Base-by-base conservation (phyloP, 2,888 invertebrate species). In the Atrina japonica region DNA sequence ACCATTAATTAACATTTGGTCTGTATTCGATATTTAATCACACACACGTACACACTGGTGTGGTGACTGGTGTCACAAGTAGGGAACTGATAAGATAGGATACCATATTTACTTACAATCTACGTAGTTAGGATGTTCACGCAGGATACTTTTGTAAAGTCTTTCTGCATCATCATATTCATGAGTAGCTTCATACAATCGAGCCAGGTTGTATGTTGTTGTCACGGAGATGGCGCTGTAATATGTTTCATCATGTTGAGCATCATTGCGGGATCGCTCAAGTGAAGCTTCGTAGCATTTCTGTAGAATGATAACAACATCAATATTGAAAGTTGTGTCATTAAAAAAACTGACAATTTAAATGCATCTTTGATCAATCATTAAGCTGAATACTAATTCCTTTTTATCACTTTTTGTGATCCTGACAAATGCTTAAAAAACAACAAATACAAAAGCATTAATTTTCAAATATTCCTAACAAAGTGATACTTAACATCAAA, bases 41-140 rank as follows among this genome's bases (percentile, higher is more conserved):
- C n/a, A n/a, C n/a, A n/a, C n/a, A n/a, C n/a, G n/a, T n/a, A n/a
- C n/a, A n/a, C n/a, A n/a, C n/a, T n/a, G n/a, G n/a, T n/a, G n/a
- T n/a, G n/a, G n/a, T n/a, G n/a, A n/a, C n/a, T n/a, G n/a, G n/a
- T n/a, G n/a, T n/a, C n/a, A n/a, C n/a, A n/a, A n/a, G n/a, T n/a
- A n/a, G n/a, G n/a, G n/a, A n/a, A n/a, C n/a, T n/a, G n/a, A n/a
- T n/a, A n/a, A n/a, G n/a, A n/a, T n/a, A n/a, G n/a, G n/a, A n/a
- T n/a, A n/a, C n/a, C n/a, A 53, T 3, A 7, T 47, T 3, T 7
- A 79, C 89, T 87, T 77, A 91, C 99, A 99, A 89, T 98, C 98
- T 27, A 98, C 95, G 88, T 99, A 99, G 90, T 98, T 98, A 0
- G 98, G 98, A 94, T 99, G 98, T 84, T 98, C 97, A 88, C 96